Percentiles rank a stretch among this genome's conserved stretches.
Evolutionary conservation across 2,113 vertebrate genomes (phyloP).

Genomic region (Hymenochirus boettgeri): DNA sequence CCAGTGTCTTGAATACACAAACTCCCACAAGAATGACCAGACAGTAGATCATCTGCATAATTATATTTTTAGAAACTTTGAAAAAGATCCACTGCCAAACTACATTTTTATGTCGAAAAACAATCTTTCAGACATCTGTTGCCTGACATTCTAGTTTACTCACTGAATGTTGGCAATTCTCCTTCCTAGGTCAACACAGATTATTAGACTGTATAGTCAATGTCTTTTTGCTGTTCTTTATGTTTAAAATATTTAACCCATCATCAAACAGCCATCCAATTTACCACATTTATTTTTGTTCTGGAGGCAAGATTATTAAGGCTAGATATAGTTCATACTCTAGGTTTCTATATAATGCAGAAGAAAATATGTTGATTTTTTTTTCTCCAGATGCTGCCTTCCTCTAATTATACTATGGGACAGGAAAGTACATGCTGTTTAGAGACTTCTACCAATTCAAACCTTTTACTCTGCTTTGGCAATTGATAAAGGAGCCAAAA

Average conservation of each 20-base stretch:
- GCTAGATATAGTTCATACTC: slow-evolving; percentile 24
- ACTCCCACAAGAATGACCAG: slow-evolving; percentile 33
- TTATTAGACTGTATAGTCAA: no score
- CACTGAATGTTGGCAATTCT: slow-evolving; percentile 15
- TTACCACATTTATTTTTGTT: no score
- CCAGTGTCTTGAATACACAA: slow-evolving; percentile 8
- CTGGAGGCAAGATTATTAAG: background rate
- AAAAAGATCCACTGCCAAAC: slow-evolving; percentile 38
- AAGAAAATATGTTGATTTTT: slow-evolving; percentile 45
- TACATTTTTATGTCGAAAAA: slow-evolving; percentile 28
- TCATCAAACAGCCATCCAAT: background rate
- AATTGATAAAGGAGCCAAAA: slow-evolving; percentile 46
- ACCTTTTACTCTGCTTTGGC: slow-evolving; percentile 40
- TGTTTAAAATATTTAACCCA: no score
- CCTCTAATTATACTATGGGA: slow-evolving; percentile 60
- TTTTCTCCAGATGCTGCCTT: slow-evolving; percentile 60
- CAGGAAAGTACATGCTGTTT: slow-evolving; percentile 60
- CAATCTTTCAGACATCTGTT: slow-evolving; percentile 33
- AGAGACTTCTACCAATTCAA: slow-evolving; percentile 58
- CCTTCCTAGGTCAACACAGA: no score
- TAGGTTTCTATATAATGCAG: background rate
- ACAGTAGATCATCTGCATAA: slow-evolving; percentile 37
- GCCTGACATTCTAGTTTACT: slow-evolving; percentile 12
- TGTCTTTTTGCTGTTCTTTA: no score
- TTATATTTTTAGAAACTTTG: slow-evolving; percentile 37